Base-by-base conservation (phyloP, 2,888 invertebrate species). In the Nemoura dubitans region DNA sequence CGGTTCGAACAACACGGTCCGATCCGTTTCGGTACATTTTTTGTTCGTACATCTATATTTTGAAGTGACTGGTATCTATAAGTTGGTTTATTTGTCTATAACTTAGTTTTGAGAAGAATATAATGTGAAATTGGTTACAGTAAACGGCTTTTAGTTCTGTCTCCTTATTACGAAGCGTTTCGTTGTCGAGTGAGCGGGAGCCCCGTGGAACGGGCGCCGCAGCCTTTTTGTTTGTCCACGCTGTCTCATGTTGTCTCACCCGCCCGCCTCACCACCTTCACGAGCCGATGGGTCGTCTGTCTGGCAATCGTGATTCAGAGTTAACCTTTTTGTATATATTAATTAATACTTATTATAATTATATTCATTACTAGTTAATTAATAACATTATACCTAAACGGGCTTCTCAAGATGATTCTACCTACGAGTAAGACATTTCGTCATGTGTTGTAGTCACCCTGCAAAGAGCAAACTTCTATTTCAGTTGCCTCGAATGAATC, bases 241-340 rank as follows among this genome's bases (percentile, higher is more conserved):
- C 59, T 59, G 59, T 59, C 59, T 59, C 59, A 21, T 59, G 21
- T 59, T 59, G 59, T 59, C 14, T 59, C 59, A 14, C 59, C 36
- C 10, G 59, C 59, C 59, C 59, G 59, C 59, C 59, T 59, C 2
- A 59, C 14, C 59, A 59, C 21, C 59, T 59, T 59, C 21, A 59
- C 59, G 14, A 10, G 59, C 59, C 14, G 59, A 59, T 59, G 14
- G 14, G 59, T 14, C 59, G 59, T 14, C 59, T 59, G 59, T 59
- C 59, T 59, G 59, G 59, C 59, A 21, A 16, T 86, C 86, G 87
- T 88, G 86, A 87, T 87, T 86, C 87, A 87, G 87, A 88, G 21
- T 59, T 87, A 88, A 88, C 88, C 36, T 88, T 88, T 88, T 88
- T 88, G 88, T 88, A 88, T 87, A 88, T 88, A 88, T 87, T 87